Conservation (phyloP, 64 coral and sea anemone genomes). For the Stichodactyla helianthus region DNA sequence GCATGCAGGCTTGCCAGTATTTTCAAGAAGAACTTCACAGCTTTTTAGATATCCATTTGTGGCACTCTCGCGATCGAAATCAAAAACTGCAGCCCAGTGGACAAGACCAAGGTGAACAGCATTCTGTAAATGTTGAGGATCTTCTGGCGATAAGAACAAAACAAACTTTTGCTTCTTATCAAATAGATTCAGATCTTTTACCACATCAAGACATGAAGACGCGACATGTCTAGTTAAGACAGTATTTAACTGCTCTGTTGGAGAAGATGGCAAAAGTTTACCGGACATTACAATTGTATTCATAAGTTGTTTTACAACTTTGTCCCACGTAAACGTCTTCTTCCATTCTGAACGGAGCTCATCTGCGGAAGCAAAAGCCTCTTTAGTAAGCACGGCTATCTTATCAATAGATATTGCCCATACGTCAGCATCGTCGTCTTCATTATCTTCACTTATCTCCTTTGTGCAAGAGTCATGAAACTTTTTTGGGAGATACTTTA, state of each 20-base stretch:
- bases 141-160: slow-evolving; percentile 59
- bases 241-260: neutral
- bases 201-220: neutral
- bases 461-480: slow-evolving; percentile 29
- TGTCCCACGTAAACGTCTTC: slow-evolving; percentile 48
- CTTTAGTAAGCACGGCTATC: slow-evolving; percentile 23
- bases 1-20: slow-evolving; percentile 50
- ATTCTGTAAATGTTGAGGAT: neutral
- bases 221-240: neutral
- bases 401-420: slow-evolving; percentile 53
- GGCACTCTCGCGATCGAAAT: slow-evolving; percentile 55
- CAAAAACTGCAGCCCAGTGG: slow-evolving; percentile 64
- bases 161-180: slow-evolving; percentile 45
- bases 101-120: slow-evolving; percentile 21
- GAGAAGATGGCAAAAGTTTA: neutral
- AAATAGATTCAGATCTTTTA: slow-evolving; percentile 29
- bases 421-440: slow-evolving; percentile 13
- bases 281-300: slow-evolving; percentile 32
- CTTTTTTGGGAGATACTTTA: too few species aligned
- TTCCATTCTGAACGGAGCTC: slow-evolving; percentile 41
- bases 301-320: slow-evolving; percentile 12
- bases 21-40: slow-evolving; percentile 40
- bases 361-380: slow-evolving; percentile 26
- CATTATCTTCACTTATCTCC: neutral
- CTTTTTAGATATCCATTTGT: slow-evolving; percentile 36